phyloP scores from a whole-genome alignment of 2,113 vertebrate genomes.

The Tachuris rubrigastra region DNA sequence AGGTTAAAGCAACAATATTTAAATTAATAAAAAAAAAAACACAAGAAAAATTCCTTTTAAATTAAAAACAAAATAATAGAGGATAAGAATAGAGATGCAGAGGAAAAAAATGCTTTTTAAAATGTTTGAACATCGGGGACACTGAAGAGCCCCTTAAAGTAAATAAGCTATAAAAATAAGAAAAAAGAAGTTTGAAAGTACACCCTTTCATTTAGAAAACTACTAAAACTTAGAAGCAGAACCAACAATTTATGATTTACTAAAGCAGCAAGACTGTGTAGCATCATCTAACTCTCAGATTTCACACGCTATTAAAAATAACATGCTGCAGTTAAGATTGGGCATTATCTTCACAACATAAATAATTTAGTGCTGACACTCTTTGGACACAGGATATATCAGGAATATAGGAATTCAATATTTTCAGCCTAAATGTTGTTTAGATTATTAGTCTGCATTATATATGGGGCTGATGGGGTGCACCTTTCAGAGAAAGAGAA shows the following conservation, averaged over 20 bases:
- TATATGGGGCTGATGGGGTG: background rate
- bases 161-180: background rate
- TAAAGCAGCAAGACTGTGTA: background rate
- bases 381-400: background rate
- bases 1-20: background rate
- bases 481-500: background rate
- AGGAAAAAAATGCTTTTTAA: background rate
- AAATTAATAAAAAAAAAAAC: background rate
- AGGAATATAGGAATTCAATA: background rate
- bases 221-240: background rate
- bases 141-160: background rate
- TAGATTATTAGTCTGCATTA: background rate
- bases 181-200: background rate
- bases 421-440: background rate
- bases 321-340: background rate
- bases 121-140: background rate
- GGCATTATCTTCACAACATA: background rate
- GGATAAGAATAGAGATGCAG: background rate
- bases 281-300: background rate
- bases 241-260: background rate
- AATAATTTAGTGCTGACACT: background rate
- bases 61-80: background rate
- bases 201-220: background rate
- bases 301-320: background rate
- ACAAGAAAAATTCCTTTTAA: background rate